Conservation (phyloP, 1,140 invertebrate genomes). For the Venturia canescens region DNA sequence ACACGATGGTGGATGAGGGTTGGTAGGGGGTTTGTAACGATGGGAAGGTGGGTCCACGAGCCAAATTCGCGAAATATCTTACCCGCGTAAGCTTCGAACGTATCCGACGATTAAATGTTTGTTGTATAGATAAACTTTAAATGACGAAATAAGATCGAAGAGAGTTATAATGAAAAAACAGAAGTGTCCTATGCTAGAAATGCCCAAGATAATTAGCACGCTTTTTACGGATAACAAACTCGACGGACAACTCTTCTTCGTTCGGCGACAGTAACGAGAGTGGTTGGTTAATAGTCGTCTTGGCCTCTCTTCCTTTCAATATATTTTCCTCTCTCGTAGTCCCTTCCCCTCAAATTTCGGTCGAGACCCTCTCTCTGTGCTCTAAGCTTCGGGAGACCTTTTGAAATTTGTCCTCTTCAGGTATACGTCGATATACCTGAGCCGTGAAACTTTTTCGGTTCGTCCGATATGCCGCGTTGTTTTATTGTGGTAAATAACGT, state of each 20-base stretch:
- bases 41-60: not conserved
- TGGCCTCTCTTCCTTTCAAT: not conserved
- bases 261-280: constrained; percentile 14
- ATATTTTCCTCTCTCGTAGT: not conserved
- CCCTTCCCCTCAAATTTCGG: not conserved
- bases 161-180: not conserved
- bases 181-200: not conserved
- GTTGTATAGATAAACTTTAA: not conserved
- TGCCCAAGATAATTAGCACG: not conserved
- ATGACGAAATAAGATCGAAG: not conserved
- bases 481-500: not conserved
- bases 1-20: not conserved
- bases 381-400: not conserved
- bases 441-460: not conserved
- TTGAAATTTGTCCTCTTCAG: not conserved
- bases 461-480: not conserved
- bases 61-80: not conserved
- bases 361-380: not conserved
- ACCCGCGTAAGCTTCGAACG: not conserved
- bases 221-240: not conserved
- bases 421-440: constrained; percentile 11
- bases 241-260: not conserved
- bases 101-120: not conserved
- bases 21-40: not conserved
- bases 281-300: not conserved